Evolutionary conservation across 2,888 invertebrate species (phyloP), one percentile per base, ranked within the genome.

Genomic region (Phalangium opilio): DNA sequence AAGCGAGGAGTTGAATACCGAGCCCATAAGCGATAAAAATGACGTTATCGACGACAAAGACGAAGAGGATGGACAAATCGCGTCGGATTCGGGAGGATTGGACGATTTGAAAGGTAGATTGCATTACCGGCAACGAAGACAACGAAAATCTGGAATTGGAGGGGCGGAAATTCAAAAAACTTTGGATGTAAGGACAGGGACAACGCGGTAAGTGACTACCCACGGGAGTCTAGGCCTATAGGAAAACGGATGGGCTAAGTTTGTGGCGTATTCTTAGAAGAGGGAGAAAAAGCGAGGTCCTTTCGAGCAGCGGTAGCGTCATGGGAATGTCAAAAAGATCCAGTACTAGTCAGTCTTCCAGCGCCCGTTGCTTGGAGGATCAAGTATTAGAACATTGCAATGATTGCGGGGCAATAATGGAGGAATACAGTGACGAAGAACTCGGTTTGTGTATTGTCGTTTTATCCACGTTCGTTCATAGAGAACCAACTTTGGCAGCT

Each of bases 351-450:
- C 54, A 52, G 35, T 43, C 52, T n/a, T 53, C 51, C 1, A 47
- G 41, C 35, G 39, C 44, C 10, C 48, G 56, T 27, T 34, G 39
- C 38, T 48, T 50, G 5, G 59, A 60, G 34, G 58, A 60, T 10
- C 55, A 57, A 12, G 59, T 63, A 14, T 49, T 59, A 32, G 58
- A 64, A 34, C 50, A 73, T 63, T 91, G 90, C 63, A 78, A 85
- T 0, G 89, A 91, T 63, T 98, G 96, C 67, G 90, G 91, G 14
- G 79, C 80, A 1, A 74, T 81, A 3, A 77, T 79, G 52, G 90
- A 93, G 65, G 82, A 87, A 64, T 96, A 93, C 68, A 90, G 87
- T 54, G 96, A 98, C 64, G 96, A 98, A 64, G 95, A 96, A 64
- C 73, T 95, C 49, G 91, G 90, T 0, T 74, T 96, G 46, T 83